phyloP scores from a whole-genome alignment of 1,140 invertebrate genomes.

The Lineus longissimus region DNA sequence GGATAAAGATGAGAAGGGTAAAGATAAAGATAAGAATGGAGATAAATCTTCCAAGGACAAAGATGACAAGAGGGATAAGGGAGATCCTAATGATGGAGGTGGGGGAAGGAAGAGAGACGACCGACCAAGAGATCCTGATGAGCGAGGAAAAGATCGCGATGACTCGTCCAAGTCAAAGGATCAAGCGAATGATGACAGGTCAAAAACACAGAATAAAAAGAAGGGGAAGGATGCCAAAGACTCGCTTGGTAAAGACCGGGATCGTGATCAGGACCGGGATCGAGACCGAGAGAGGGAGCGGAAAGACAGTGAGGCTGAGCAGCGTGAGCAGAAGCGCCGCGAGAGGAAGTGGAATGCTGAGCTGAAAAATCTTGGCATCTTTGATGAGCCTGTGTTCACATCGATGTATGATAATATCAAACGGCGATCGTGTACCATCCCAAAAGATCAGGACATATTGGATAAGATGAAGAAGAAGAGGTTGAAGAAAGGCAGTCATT shows the following conservation, averaged over 20 bases:
- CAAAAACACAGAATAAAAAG: background rate
- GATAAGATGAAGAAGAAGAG: conserved; percentile 25
- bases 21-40: conserved; percentile 10
- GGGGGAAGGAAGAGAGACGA: no score
- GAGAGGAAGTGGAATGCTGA: conserved; percentile 50
- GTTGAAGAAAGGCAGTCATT: conserved; percentile 17
- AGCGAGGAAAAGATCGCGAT: background rate
- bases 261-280: conserved; percentile 6
- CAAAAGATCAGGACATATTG: conserved; percentile 54
- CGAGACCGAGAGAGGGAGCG: conserved; percentile 9
- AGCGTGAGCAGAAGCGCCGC: conserved; percentile 13
- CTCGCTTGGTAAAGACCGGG: background rate
- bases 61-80: conserved; percentile 9
- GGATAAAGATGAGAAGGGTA: conserved; percentile 9
- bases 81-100: background rate
- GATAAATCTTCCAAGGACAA: conserved; percentile 12
- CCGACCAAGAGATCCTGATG: no score
- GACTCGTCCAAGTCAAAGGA: background rate
- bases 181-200: background rate
- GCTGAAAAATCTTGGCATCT: conserved; percentile 5
- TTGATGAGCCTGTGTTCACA: conserved; percentile 54
- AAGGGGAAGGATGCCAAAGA: conserved; percentile 6
- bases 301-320: conserved; percentile 32
- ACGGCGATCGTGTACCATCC: conserved; percentile 74
- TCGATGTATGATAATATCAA: conserved; percentile 99